Base-by-base conservation (phyloP, 2,888 invertebrate genomes). In the Dendrolimus pini region DNA sequence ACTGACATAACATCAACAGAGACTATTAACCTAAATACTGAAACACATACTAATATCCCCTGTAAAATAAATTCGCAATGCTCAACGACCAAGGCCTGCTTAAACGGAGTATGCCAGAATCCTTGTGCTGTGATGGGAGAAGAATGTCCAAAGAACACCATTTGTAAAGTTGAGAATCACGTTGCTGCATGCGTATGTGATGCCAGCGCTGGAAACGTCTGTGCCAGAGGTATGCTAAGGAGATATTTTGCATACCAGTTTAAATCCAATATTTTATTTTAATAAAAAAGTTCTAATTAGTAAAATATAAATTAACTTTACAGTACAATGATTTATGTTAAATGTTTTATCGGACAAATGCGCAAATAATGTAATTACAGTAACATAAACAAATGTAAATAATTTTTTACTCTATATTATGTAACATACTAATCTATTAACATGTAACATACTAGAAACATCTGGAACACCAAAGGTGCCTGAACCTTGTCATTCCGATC, bases 401-500 rank as follows among this genome's bases (percentile, higher is more conserved):
- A 60, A 66, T 64, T 69, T 70, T 56, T 62, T 61, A 63, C 62
- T 62, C 68, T 61, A 62, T 60, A 61, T 57, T 64, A 47, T 71
- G 62, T 83, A 83, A 88, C 81, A 75, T 69, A 86, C 83, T 85
- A 83, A 85, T 75, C 69, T 77, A 79, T 73, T 76, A 83, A 78
- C 82, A 78, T 85, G 80, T 88, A 89, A 89, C 77, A 82, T 75
- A 84, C 74, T 93, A 95, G 95, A 94, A 92, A 92, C 94, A 80
- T 93, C 93, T 74, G 94, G 93, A 82, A 92, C 92, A 81, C 91
- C 93, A 74, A 94, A 94, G 85, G 93, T 92, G 81, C 94, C 94
- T 73, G 95, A 94, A 86, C 94, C 95, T 77, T 96, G 96, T 92
- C 93, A 94, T 87, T 94, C 94, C 81, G 95, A 96, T 88, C 94